Base-by-base conservation (phyloP, 2,888 invertebrate species). In the Trichopoda pennipes region DNA sequence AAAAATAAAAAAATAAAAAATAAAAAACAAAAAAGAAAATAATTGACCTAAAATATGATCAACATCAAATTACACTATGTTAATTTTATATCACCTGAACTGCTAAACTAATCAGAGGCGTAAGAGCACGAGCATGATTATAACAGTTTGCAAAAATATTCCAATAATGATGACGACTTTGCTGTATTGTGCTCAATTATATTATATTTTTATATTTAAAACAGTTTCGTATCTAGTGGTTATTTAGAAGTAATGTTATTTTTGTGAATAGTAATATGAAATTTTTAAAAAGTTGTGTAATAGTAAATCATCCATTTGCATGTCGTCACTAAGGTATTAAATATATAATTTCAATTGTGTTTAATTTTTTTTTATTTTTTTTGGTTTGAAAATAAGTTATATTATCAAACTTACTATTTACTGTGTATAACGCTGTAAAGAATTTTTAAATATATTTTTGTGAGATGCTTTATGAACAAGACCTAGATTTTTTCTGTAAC, bases 271-370 rank as follows among this genome's bases (percentile, higher is more conserved):
- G 47, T 58, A 14, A 66, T 75, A 42, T 10, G 58, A 23, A 9
- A n/a, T 53, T 68, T 44, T 10, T 38, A n/a, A 28, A 56, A 35
- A 42, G 21, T n/a, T 61, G 61, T 53, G 28, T 17, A 47, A 47
- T 53, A 76, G 53, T 76, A 68, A 68, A 61, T 35, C 17, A 70
- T 76, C 51, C 32, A 23, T 69, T 64, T 72, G 80, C 61, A 64
- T 63, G 68, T 73, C 73, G 60, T 69, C 63, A 69, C 58, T 78
- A 74, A 81, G 74, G 81, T 81, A 74, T 74, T 81, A 64, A 69
- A 58, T 77, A 77, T 51, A 60, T 51, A 51, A 72, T 51, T 56
- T 17, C 44, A 70, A 70, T 81, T 78, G 56, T 70, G 42, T 78
- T 28, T 55, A n/a, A n/a, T 19, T 42, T 32, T 61, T 64, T 28